phyloP scores from a whole-genome alignment of 2,113 vertebrate genomes.

The Urocynchramus pylzowi region DNA sequence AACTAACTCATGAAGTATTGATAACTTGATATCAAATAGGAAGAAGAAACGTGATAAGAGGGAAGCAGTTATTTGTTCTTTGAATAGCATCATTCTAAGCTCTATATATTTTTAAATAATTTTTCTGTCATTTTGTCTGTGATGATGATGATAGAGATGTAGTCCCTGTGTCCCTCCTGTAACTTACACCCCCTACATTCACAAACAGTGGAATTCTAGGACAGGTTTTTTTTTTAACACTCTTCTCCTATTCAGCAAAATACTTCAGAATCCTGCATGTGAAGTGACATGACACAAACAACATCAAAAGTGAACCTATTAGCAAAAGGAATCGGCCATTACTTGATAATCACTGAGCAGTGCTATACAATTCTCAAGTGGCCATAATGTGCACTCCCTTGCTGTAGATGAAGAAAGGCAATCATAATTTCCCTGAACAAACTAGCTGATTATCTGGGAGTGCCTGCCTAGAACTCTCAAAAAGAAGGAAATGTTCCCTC shows the following conservation, averaged over 20 bases:
- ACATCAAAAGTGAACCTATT: conserved; percentile 38
- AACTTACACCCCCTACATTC: not conserved
- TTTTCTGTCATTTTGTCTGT: not conserved
- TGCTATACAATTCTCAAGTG: not conserved
- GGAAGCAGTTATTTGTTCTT: not conserved
- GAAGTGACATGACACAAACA: not conserved
- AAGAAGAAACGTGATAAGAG: not conserved
- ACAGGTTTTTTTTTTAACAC: not conserved
- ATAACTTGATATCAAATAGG: not conserved
- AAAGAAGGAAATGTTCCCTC: not conserved
- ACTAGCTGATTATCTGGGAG: not conserved
- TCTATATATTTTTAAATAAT: not conserved
- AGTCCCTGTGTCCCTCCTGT: not conserved
- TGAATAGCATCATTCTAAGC: not conserved
- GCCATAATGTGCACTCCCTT: not conserved
- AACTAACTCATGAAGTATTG: not conserved
- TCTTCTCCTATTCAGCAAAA: not conserved
- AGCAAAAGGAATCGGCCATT: conserved; percentile 51
- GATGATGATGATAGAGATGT: not conserved
- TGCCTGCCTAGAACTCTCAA: not conserved
- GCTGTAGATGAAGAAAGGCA: not conserved
- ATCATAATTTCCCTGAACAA: conserved; percentile 1
- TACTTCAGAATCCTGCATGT: not conserved
- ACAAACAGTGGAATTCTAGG: not conserved
- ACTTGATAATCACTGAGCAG: conserved; percentile 30